phyloP scores from a whole-genome alignment of 1,140 invertebrate species.

The Artemia franciscana region DNA sequence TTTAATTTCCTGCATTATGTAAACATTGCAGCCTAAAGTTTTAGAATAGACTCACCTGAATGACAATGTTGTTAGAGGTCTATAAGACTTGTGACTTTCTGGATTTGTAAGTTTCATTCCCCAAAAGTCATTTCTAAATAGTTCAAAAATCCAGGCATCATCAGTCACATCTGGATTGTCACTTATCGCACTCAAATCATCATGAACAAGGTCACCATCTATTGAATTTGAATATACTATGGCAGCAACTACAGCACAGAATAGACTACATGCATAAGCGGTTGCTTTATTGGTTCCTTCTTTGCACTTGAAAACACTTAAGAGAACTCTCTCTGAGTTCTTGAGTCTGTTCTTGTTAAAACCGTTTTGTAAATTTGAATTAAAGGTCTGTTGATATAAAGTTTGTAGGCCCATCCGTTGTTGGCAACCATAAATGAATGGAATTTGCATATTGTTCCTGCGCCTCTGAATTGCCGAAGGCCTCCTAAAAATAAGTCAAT shows the following conservation, averaged over 20 bases:
- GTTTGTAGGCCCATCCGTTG: too few relatives aligned
- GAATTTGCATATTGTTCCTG: too few relatives aligned
- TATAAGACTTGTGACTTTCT: slow-evolving; percentile 57
- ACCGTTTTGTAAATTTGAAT: too few relatives aligned
- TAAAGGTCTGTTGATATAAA: too few relatives aligned
- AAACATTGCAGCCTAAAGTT: too few relatives aligned
- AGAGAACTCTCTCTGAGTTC: too few relatives aligned
- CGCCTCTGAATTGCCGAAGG: too few relatives aligned
- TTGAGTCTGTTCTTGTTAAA: too few relatives aligned
- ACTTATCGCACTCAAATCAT: slow-evolving; percentile 65
- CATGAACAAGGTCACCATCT: slow-evolving; percentile 65
- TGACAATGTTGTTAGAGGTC: slow-evolving; percentile 52
- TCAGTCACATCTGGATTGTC: slow-evolving; percentile 59
- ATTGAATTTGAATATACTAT: slow-evolving; percentile 32
- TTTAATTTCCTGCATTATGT: too few relatives aligned
- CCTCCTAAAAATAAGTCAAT: too few relatives aligned
- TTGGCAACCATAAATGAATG: too few relatives aligned
- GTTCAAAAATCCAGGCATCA: slow-evolving; percentile 30
- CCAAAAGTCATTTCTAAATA: slow-evolving; percentile 74
- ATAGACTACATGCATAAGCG: neutral
- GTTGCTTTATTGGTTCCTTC: neutral
- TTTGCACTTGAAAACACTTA: too few relatives aligned
- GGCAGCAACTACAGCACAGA: neutral
- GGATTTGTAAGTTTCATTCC: slow-evolving; percentile 63
- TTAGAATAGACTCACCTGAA: slow-evolving; percentile 55